These are phyloP conservation scores for Leptobrachium leishanense DNA, from an alignment of 2,113 vertebrate species.

Conservation along the genomic window DNA sequence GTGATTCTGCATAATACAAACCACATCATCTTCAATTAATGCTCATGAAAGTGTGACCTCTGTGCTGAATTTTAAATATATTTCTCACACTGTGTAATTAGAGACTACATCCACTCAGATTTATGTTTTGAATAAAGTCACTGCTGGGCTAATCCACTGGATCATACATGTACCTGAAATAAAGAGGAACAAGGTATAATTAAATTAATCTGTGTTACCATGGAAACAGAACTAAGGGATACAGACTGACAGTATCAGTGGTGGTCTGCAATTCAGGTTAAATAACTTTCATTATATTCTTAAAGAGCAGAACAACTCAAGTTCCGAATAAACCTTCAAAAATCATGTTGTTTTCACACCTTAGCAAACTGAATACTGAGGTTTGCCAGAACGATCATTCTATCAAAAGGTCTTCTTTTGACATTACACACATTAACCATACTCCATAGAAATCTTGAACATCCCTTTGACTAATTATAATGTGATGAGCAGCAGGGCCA, in stretches of 20 bases:
- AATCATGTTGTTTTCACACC: too few species aligned
- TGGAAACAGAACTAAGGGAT: conserved; percentile 20
- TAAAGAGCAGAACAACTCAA: too few species aligned
- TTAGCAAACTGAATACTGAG: too few species aligned
- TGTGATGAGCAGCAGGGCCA: too few species aligned
- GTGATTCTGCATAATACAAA: conserved; percentile 27
- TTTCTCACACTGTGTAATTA: conserved; percentile 41
- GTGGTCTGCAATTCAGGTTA: conserved; percentile 23
- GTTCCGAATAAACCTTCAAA: too few species aligned
- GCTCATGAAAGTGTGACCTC: conserved; percentile 32
- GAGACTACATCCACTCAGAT: conserved; percentile 41
- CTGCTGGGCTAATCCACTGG: conserved; percentile 36
- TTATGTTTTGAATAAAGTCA: conserved; percentile 45
- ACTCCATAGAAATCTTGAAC: too few species aligned
- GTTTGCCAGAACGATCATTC: too few species aligned
- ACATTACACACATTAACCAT: too few species aligned
- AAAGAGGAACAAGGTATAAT: conserved; percentile 25
- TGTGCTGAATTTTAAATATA: conserved; percentile 34
- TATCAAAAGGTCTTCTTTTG: too few species aligned
- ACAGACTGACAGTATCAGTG: conserved; percentile 1
- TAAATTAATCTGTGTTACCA: conserved; percentile 20
- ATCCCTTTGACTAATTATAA: too few species aligned
- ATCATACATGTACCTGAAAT: conserved; percentile 23
- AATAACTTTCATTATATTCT: background rate
- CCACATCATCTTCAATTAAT: conserved; percentile 43